Conservation (phyloP, 2,888 invertebrate genomes). For the Drosophila algonquin region DNA sequence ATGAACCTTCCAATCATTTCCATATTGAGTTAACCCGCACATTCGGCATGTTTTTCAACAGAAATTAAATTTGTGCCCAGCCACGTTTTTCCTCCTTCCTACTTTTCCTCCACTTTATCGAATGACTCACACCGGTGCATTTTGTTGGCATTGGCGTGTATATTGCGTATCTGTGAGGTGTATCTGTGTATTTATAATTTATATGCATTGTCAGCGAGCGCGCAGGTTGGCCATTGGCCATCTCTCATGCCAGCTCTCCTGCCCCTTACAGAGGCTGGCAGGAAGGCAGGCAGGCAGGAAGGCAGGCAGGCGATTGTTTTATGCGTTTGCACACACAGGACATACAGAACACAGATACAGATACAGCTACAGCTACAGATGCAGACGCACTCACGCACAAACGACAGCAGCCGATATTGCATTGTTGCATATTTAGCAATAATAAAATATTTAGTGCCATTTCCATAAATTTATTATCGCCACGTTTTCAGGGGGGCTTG, state of each 20-base stretch:
- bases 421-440: constrained; percentile 79
- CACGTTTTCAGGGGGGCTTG: constrained; percentile 10
- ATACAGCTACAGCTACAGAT: constrained; percentile 1
- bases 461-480: constrained; percentile 76
- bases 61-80: constrained; percentile 35
- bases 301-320: constrained; percentile 71
- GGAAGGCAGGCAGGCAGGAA: constrained; percentile 61
- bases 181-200: constrained; percentile 70
- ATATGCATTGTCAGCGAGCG: constrained; percentile 73
- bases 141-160: constrained; percentile 29
- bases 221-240: constrained; percentile 57
- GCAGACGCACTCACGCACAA: background rate
- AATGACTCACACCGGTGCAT: constrained; percentile 25
- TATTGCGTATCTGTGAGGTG: constrained; percentile 50
- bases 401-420: constrained; percentile 38
- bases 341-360: constrained; percentile 12
- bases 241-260: constrained; percentile 22
- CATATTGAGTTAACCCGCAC: background rate
- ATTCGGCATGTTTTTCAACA: background rate
- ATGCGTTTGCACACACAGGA: constrained; percentile 44
- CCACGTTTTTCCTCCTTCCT: constrained; percentile 17
- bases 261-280: constrained; percentile 35
- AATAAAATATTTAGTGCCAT: constrained; percentile 77
- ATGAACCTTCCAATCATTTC: background rate
- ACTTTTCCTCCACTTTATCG: background rate